A percentile compares a stretch with the other conserved stretches of the same genome.
These are phyloP conservation scores for Eupithecia subfuscata DNA, from an alignment of 2,888 invertebrate species.

Conservation along the genomic window DNA sequence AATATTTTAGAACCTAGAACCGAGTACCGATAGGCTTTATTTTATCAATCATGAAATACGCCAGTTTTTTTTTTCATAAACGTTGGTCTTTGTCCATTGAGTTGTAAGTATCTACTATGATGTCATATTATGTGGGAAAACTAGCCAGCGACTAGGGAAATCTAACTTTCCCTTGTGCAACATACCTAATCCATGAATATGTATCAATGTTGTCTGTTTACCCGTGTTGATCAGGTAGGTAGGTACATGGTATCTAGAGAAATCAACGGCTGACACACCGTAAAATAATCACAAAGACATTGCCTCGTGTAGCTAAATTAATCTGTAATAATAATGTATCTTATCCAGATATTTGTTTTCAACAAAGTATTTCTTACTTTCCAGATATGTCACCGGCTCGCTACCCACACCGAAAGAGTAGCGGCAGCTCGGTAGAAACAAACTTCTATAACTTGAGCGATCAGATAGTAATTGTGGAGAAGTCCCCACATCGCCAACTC, in stretches of 20 bases:
- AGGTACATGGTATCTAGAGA: background rate
- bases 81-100: background rate
- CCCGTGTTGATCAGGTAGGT: constrained; percentile 29
- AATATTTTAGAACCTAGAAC: background rate
- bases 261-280: background rate
- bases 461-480: constrained; percentile 84
- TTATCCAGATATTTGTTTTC: constrained; percentile 15
- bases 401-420: constrained; percentile 85
- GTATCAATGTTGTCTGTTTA: constrained; percentile 43
- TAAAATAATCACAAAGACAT: background rate
- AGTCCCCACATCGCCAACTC: constrained; percentile 79
- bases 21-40: background rate
- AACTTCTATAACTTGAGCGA: constrained; percentile 88
- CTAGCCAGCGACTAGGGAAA: constrained; percentile 42
- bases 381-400: constrained; percentile 87
- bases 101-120: constrained; percentile 16
- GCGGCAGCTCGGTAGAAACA: constrained; percentile 86
- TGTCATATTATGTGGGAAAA: constrained; percentile 40
- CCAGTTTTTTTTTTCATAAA: background rate
- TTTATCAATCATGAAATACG: background rate
- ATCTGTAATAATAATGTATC: background rate
- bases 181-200: constrained; percentile 43
- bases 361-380: constrained; percentile 48
- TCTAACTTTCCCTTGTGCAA: constrained; percentile 49
- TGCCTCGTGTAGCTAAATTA: background rate